These are phyloP conservation scores for Mormyrops attenuatus DNA, from an alignment of 2,797 vertebrate species.

Conservation along the genomic window DNA sequence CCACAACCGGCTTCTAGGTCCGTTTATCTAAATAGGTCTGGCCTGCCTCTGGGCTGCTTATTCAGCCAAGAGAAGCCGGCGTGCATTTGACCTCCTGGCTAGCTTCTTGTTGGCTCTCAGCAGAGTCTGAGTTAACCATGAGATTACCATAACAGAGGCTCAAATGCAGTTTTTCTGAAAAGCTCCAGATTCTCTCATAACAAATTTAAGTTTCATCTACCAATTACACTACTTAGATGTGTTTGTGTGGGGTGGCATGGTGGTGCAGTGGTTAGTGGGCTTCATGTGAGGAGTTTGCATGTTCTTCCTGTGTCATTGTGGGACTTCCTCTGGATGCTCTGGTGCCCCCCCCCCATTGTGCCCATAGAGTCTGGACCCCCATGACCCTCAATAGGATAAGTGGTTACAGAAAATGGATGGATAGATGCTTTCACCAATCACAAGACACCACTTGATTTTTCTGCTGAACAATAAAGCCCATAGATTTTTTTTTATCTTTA, in stretches of 20 bases:
- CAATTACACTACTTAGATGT: neutral
- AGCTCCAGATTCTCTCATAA: neutral
- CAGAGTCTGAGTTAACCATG: neutral
- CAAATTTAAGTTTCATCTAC: neutral
- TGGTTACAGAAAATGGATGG: neutral
- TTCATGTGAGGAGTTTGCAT: neutral
- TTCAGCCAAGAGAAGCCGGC: neutral
- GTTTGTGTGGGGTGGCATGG: neutral
- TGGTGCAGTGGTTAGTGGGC: neutral
- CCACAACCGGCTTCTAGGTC: neutral
- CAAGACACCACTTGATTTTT: neutral
- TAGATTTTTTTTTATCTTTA: neutral
- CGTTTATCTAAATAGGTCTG: neutral
- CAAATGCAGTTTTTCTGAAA: neutral
- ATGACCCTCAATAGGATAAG: neutral
- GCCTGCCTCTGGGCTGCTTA: neutral
- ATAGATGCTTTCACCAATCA: neutral
- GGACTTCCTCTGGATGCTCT: neutral
- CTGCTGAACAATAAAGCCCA: neutral
- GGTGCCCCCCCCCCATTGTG: neutral
- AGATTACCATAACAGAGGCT: neutral
- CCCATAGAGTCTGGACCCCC: neutral
- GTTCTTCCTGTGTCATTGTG: neutral
- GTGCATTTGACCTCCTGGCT: neutral
- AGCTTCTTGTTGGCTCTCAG: neutral